Evolutionary conservation across 2,113 vertebrate genomes (phyloP).

Genomic region (Leptobrachium ailaonicum): DNA sequence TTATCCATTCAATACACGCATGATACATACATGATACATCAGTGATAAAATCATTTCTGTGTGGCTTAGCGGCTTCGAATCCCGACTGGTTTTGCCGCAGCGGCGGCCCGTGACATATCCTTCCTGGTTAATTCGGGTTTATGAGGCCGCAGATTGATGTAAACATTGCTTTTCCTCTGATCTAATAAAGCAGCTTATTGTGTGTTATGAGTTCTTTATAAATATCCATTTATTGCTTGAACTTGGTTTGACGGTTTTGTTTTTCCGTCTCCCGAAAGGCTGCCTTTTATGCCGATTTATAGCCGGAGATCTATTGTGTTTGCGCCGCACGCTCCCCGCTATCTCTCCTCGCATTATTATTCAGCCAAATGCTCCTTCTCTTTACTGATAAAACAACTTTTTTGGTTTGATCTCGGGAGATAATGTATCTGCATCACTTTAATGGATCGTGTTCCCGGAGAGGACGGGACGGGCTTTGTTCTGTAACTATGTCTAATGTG

Average conservation of each 20-base stretch:
- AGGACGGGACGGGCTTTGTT: slow-evolving; percentile 16
- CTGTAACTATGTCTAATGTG: slow-evolving; percentile 13
- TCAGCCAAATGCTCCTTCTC: neutral
- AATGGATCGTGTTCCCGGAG: neutral
- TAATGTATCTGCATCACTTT: slow-evolving; percentile 11
- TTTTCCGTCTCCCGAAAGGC: neutral
- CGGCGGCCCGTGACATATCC: too few species aligned
- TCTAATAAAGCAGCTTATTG: too few species aligned
- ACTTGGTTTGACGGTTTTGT: neutral
- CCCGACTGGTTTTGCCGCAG: too few species aligned
- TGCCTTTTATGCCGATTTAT: neutral
- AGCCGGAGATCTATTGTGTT: neutral
- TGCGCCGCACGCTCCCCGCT: neutral
- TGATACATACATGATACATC: too few species aligned
- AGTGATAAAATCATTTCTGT: too few species aligned
- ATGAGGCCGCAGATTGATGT: too few species aligned
- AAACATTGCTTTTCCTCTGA: too few species aligned
- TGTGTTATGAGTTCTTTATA: too few species aligned
- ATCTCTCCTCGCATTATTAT: neutral
- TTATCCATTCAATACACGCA: too few species aligned
- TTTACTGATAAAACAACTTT: neutral
- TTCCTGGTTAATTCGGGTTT: too few species aligned
- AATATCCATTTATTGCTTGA: too few species aligned
- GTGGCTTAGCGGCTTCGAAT: too few species aligned
- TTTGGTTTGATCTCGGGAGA: slow-evolving; percentile 6